phyloP scores from a whole-genome alignment of 2,888 invertebrate species.

The Platynereis dumerilii region DNA sequence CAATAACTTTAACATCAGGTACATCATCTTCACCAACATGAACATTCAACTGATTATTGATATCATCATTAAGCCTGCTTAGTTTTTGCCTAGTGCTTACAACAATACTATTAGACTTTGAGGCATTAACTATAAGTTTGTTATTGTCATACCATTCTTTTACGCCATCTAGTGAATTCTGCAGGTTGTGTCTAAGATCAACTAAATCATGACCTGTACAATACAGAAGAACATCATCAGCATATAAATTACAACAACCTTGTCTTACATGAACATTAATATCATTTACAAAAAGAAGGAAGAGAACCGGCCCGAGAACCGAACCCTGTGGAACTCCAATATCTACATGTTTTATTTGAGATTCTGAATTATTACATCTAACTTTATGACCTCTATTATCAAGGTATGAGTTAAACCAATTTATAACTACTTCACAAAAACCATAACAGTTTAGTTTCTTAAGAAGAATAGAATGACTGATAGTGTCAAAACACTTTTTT shows the following conservation, averaged over 20 bases:
- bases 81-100: background rate
- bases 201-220: background rate
- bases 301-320: background rate
- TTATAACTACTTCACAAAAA: background rate
- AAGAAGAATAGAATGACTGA: background rate
- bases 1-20: too few species aligned
- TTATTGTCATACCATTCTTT: conserved; percentile 6
- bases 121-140: background rate
- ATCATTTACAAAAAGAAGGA: conserved; percentile 6
- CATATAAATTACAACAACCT: conserved; percentile 1
- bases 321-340: conserved; percentile 12
- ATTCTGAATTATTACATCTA: background rate
- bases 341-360: background rate
- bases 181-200: background rate
- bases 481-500: conserved; percentile 6
- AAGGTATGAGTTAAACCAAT: background rate
- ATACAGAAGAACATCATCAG: conserved; percentile 3
- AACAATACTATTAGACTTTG: background rate
- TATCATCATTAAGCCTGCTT: too few species aligned
- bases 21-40: too few species aligned
- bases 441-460: background rate
- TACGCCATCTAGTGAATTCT: background rate
- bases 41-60: too few species aligned
- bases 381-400: background rate
- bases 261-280: background rate